These are phyloP conservation scores for Phoeniculus purpureus DNA, from an alignment of 2,797 vertebrate genomes.

Conservation along the genomic window DNA sequence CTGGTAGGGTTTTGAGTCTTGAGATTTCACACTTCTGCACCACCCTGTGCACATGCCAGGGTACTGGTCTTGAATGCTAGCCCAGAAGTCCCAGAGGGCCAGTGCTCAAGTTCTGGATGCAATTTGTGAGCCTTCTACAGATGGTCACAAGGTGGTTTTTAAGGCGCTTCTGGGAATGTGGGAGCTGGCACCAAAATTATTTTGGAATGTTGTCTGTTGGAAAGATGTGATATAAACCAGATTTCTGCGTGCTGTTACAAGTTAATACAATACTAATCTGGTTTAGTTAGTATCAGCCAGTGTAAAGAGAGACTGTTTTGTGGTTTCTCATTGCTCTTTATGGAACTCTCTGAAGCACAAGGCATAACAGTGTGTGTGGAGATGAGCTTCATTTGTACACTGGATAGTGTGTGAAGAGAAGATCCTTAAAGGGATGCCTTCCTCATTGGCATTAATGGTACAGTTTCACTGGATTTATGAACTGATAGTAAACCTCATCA, in stretches of 20 bases:
- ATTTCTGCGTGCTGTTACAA: neutral
- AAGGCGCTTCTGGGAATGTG: conserved; percentile 38
- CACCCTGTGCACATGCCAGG: conserved; percentile 3
- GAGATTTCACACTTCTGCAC: conserved; percentile 3
- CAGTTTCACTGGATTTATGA: neutral
- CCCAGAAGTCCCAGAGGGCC: conserved; percentile 1
- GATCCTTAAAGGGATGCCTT: neutral
- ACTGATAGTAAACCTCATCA: neutral
- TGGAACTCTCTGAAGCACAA: neutral
- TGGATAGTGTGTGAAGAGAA: neutral
- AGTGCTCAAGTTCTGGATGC: neutral
- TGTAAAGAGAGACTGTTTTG: neutral
- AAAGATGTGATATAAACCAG: conserved; percentile 28
- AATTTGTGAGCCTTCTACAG: conserved; percentile 23
- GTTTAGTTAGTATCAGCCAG: neutral
- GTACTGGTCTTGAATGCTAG: neutral
- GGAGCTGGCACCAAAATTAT: conserved; percentile 45
- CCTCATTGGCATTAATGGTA: neutral
- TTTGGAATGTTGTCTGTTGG: neutral
- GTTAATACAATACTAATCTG: neutral
- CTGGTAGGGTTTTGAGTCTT: conserved; percentile 6
- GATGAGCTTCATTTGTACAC: neutral
- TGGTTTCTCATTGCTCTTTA: neutral
- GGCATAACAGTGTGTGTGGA: neutral
- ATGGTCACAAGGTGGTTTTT: conserved; percentile 55